These are phyloP conservation scores for Micromussa lordhowensis DNA, from an alignment of 92 coral and sea anemone genomes.

Conservation along the genomic window DNA sequence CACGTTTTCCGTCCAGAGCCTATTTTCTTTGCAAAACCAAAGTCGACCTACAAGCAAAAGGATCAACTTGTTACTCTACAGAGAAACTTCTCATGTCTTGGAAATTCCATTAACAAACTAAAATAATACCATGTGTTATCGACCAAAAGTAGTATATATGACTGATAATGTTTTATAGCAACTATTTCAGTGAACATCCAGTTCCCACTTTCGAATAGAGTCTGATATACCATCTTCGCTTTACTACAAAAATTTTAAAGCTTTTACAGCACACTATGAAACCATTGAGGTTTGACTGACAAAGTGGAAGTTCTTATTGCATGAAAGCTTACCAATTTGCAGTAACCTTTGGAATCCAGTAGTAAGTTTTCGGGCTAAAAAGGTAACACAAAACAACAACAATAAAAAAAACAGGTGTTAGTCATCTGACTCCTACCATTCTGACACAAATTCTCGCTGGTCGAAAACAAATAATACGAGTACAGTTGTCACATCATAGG, in stretches of 20 bases:
- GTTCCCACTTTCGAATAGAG: background rate
- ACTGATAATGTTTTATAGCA: too few species aligned
- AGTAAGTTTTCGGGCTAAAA: slow-evolving; percentile 96
- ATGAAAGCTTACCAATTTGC: slow-evolving; percentile 89
- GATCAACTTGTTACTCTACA: background rate
- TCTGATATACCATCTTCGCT: too few species aligned
- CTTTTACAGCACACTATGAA: background rate
- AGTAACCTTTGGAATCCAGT: slow-evolving; percentile 92
- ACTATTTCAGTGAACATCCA: background rate
- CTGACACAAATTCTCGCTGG: too few species aligned
- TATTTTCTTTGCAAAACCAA: slow-evolving; percentile 99
- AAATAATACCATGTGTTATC: too few species aligned
- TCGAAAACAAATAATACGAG: too few species aligned
- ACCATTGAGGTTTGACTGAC: background rate
- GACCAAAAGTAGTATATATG: too few species aligned
- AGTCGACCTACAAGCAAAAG: slow-evolving; percentile 79
- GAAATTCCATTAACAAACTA: too few species aligned
- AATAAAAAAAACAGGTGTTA: too few species aligned
- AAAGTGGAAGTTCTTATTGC: background rate
- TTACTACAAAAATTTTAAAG: too few species aligned
- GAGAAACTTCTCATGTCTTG: background rate
- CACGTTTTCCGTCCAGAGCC: slow-evolving; percentile 98
- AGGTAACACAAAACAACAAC: too few species aligned
- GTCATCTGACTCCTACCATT: too few species aligned
- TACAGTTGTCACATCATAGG: too few species aligned